Evolutionary conservation across 2,113 vertebrate species (phyloP), one percentile per base, ranked within the genome.

Genomic region (Rhadina sibilatrix): DNA sequence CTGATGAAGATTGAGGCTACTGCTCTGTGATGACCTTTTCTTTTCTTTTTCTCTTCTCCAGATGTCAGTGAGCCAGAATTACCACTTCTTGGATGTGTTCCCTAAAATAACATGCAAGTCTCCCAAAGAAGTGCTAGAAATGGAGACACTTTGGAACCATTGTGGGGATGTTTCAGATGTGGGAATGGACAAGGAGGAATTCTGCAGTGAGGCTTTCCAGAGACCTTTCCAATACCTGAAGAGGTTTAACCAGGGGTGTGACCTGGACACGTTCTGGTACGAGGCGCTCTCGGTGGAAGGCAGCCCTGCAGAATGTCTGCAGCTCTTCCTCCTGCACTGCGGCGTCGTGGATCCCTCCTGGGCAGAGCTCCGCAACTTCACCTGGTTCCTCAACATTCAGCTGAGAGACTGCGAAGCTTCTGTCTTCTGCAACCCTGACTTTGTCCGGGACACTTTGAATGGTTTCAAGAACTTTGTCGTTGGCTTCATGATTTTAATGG

Each of bases 391-490:
- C 49, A 99, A 99, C 53, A 15, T 98, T 35, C 99, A 99, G 97
- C 66, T 99, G 61, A 91, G 70, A 70, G 99, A 99, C 87, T 99
- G 99, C 31, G 99, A 99, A 92, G 96, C 97, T 11, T 99, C 99
- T 15, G 96, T 98, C 35, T 99, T 99, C 66, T 99, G 99, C 94
- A 80, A 99, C n/a, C 71, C 94, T 12, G 19, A 5, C 3, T 96
- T 99, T 44, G 97, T 97, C 16, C 97, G 97, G n/a, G 99, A 99
- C 94, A 98, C 98, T 1, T 84, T 99, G 57, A 71, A 44, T 5
- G 99, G 99, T 42, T 99, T 99, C 97, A 99, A 98, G 97, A 98
- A 95, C 80, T 99, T 99, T 94, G 99, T 99, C 14, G 99, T 99
- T 13, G 94, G 98, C 72, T 99, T 99, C 97, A 99, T 99, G 99